phyloP scores from a whole-genome alignment of 92 coral and sea anemone species.

The Virgularia gustaviana region DNA sequence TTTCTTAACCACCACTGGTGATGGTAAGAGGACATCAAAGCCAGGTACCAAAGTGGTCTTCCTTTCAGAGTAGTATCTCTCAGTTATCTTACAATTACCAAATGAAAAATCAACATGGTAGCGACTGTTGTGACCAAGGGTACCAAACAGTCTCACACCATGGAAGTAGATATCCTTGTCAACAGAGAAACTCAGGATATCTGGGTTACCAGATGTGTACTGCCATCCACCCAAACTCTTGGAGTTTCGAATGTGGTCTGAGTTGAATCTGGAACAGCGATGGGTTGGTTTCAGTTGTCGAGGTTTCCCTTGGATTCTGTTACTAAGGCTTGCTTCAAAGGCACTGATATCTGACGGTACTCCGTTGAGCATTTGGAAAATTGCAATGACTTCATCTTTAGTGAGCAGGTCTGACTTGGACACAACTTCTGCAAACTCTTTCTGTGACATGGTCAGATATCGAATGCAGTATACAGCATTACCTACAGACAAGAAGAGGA shows the following conservation, averaged over 20 bases:
- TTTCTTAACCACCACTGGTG: slow-evolving; percentile 55
- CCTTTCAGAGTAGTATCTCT: slow-evolving; percentile 31
- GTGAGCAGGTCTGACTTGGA: slow-evolving; percentile 54
- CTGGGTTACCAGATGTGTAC: slow-evolving; percentile 64
- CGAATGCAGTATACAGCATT: slow-evolving; percentile 57
- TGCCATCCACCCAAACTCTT: slow-evolving; percentile 37
- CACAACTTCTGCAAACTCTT: slow-evolving; percentile 64
- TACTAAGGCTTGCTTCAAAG: slow-evolving; percentile 42
- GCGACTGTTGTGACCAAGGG: slow-evolving; percentile 46
- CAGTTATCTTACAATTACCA: slow-evolving; percentile 16
- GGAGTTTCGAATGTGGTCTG: slow-evolving; percentile 29
- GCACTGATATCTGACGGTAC: slow-evolving; percentile 35
- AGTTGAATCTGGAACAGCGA: slow-evolving; percentile 18
- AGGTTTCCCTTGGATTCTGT: slow-evolving; percentile 33
- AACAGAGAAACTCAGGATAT: slow-evolving; percentile 61
- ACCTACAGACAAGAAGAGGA: no score
- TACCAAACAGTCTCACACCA: slow-evolving; percentile 81
- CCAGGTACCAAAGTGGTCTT: slow-evolving; percentile 52
- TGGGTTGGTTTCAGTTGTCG: slow-evolving; percentile 36
- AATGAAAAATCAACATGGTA: slow-evolving; percentile 52
- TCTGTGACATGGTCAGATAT: slow-evolving; percentile 76
- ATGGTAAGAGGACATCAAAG: slow-evolving; percentile 67
- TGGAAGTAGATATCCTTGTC: slow-evolving; percentile 58
- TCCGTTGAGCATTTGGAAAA: slow-evolving; percentile 54
- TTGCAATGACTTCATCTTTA: slow-evolving; percentile 62